Conservation (phyloP, 1,140 invertebrate genomes). For the Marisa cornuarietis region DNA sequence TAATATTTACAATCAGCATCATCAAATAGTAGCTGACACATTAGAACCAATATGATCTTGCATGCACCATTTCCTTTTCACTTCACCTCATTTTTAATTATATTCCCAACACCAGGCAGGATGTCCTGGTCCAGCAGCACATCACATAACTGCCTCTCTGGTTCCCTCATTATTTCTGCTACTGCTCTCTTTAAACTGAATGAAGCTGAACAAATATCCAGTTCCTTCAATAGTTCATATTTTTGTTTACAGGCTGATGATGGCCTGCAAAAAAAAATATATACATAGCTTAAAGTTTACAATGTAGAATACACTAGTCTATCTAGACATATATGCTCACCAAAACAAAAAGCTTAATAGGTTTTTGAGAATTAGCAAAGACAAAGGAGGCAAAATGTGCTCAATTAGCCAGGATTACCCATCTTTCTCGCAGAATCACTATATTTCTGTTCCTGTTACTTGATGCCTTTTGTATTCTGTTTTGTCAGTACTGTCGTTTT, state of each 20-base stretch:
- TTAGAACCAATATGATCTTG: background rate
- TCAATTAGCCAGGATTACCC: no score
- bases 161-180: constrained; percentile 37
- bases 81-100: constrained; percentile 59
- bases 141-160: constrained; percentile 52
- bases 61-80: background rate
- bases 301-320: no score
- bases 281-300: background rate
- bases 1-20: background rate
- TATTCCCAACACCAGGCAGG: constrained; percentile 62
- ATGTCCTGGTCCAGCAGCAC: constrained; percentile 58
- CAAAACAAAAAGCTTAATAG: no score
- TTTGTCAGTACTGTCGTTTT: no score
- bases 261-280: constrained; percentile 28
- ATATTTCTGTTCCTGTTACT: no score
- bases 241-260: constrained; percentile 33
- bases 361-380: no score
- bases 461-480: no score
- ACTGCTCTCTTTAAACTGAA: constrained; percentile 47
- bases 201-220: constrained; percentile 51
- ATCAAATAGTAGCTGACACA: background rate
- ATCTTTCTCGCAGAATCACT: no score
- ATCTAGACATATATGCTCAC: no score
- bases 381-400: no score
- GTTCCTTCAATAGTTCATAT: constrained; percentile 39